Conservation (phyloP, 2,113 vertebrate genomes). For the Recurvirostra avosetta region DNA sequence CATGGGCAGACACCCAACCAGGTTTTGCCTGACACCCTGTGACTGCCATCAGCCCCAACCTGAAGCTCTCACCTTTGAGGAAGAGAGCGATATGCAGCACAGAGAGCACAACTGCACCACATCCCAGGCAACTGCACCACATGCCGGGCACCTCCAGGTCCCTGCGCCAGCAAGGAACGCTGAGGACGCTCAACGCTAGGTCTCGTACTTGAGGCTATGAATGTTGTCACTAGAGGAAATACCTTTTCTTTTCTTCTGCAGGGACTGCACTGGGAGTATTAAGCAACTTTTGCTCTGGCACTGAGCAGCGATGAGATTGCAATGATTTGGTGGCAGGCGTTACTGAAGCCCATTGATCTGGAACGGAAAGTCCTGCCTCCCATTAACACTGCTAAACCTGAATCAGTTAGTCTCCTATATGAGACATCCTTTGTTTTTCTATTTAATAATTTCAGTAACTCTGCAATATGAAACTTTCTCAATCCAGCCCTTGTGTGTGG, state of each 20-base stretch:
- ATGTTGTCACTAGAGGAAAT: not conserved
- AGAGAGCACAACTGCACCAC: not conserved
- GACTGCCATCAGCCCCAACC: not conserved
- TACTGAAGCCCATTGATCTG: not conserved
- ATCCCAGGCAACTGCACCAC: not conserved
- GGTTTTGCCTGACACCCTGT: not conserved
- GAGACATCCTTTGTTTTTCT: slow-evolving; percentile 41
- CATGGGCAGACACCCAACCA: not conserved
- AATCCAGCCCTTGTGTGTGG: slow-evolving; percentile 33
- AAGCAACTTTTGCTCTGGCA: not conserved
- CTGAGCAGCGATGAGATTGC: not conserved
- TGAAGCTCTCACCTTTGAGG: not conserved
- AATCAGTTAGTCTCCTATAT: not conserved
- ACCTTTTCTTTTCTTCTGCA: not conserved
- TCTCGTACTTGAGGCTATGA: not conserved
- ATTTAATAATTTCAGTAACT: slow-evolving; percentile 57
- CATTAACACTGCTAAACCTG: not conserved
- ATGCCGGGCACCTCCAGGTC: not conserved
- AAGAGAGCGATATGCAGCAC: not conserved
- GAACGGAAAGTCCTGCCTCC: not conserved
- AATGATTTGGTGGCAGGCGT: not conserved
- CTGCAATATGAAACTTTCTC: slow-evolving; percentile 47
- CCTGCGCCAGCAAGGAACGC: not conserved
- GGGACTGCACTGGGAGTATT: not conserved
- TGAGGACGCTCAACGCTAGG: not conserved